Conservation (phyloP, 1,140 invertebrate genomes). For the Apis florea region DNA sequence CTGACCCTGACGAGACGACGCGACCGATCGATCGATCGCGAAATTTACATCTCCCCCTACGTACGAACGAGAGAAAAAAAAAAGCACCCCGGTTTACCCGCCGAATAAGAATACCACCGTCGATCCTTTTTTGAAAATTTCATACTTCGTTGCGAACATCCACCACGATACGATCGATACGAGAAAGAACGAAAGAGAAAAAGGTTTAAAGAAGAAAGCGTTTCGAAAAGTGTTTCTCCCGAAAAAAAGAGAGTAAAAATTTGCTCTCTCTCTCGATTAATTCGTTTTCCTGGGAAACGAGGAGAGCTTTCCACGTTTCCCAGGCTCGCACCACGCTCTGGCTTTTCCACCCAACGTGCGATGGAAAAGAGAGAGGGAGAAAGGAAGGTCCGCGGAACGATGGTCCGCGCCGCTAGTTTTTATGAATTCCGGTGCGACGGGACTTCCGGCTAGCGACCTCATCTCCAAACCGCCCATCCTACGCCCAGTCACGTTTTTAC, state of each 20-base stretch:
- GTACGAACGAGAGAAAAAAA: not conserved
- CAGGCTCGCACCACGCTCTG: constrained; percentile 17
- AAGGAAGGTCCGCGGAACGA: constrained; percentile 43
- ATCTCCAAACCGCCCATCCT: constrained; percentile 54
- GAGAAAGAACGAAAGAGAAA: not conserved
- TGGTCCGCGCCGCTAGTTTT: constrained; percentile 61
- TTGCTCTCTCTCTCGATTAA: constrained; percentile 15
- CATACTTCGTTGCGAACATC: too few species aligned
- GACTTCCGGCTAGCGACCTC: constrained; percentile 69
- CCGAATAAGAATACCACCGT: constrained; percentile 1
- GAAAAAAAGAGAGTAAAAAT: constrained; percentile 7
- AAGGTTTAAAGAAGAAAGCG: not conserved
- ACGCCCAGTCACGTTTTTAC: constrained; percentile 39
- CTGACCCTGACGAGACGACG: constrained; percentile 53
- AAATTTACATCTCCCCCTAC: constrained; percentile 42
- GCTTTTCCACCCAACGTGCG: constrained; percentile 22
- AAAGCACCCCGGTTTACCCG: not conserved
- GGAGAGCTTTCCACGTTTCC: constrained; percentile 22
- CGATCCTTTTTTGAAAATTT: not conserved
- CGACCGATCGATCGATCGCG: constrained; percentile 53
- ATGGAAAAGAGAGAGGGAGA: constrained; percentile 20
- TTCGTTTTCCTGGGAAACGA: not conserved
- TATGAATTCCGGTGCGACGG: constrained; percentile 69
- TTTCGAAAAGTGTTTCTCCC: not conserved
- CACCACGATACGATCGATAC: too few species aligned